These are phyloP conservation scores for Malacoraja senta DNA, from an alignment of 2,797 vertebrate species.

Conservation along the genomic window DNA sequence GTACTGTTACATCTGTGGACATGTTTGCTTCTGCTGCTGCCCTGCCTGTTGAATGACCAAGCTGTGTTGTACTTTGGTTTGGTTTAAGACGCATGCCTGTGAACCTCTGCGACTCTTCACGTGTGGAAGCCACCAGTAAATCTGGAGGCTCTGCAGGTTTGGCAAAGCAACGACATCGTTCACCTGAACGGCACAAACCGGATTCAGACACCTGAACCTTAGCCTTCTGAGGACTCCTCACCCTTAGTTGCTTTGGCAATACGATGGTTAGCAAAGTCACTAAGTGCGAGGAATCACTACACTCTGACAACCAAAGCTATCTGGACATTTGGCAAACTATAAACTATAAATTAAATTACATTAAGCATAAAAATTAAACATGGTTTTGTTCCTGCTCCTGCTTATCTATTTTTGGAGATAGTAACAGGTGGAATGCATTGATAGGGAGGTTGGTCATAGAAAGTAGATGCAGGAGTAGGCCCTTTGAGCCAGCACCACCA, in stretches of 20 bases:
- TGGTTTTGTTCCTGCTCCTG: not conserved
- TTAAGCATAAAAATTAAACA: not conserved
- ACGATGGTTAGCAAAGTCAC: not conserved
- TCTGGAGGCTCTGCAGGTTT: conserved; percentile 14
- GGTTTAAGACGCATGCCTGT: not conserved
- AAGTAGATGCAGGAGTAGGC: no score
- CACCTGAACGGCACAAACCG: not conserved
- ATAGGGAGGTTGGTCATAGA: no score
- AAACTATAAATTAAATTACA: no score
- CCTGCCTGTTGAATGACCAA: conserved; percentile 7
- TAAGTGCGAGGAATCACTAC: not conserved
- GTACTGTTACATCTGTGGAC: not conserved
- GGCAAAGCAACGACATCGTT: not conserved
- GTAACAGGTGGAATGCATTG: not conserved
- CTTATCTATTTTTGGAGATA: not conserved
- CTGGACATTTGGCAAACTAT: not conserved
- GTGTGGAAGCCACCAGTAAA: not conserved
- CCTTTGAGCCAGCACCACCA: no score
- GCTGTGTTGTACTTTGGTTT: not conserved
- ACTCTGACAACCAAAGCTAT: not conserved
- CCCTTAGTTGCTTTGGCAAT: not conserved
- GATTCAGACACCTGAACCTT: not conserved
- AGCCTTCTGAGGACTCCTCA: not conserved
- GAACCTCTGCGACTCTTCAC: not conserved
- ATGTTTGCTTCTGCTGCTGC: not conserved